Evolutionary conservation across 1,140 invertebrate genomes (phyloP), one percentile per base, ranked within the genome.

Genomic region (Sitobion miscanthi): DNA sequence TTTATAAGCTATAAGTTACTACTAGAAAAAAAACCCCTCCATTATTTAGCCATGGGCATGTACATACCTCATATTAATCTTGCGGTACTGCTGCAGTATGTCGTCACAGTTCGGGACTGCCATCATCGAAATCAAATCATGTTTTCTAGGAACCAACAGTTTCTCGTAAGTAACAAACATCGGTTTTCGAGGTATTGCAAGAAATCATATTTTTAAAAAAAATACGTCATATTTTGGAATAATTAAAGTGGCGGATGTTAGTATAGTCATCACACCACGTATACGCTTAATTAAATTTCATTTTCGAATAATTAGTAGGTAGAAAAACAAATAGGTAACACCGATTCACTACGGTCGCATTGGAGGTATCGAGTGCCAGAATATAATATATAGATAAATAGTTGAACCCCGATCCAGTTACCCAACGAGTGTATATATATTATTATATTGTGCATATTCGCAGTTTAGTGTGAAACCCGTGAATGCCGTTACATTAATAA

Each of bases 281-380:
- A n/a, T 2, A 49, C 25, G 20, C 8, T n/a, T 49, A 47, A 87
- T 87, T 35, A 35, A 88, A 88, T 88, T 88, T 88, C n/a, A 49
- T 88, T 88, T 88, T 88, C 87, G 49, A 88, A 88, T 87, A 87
- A 77, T 77, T 77, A 77, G 62, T 77, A 77, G 30, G n/a, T 77
- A 77, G 30, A 20, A 49, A n/a, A 54, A 88, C 7, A 87, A 49
- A 20, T 20, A 42, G 42, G 42, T 42, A 54, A 49, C 87, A 6
- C 21, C 52, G 20, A 88, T 35, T 54, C 8, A n/a, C 20, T 52
- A 38, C 14, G n/a, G 25, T 30, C 30, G 45, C 14, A 20, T 47
- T 30, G 25, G 21, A 30, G 11, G 83, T 87, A 52, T 17, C 23
- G 4, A 30, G 45, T 49, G 30, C 47, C n/a, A 49, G 45, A 52